phyloP scores from a whole-genome alignment of 2,888 invertebrate species.

The Drosophila seclusa region DNA sequence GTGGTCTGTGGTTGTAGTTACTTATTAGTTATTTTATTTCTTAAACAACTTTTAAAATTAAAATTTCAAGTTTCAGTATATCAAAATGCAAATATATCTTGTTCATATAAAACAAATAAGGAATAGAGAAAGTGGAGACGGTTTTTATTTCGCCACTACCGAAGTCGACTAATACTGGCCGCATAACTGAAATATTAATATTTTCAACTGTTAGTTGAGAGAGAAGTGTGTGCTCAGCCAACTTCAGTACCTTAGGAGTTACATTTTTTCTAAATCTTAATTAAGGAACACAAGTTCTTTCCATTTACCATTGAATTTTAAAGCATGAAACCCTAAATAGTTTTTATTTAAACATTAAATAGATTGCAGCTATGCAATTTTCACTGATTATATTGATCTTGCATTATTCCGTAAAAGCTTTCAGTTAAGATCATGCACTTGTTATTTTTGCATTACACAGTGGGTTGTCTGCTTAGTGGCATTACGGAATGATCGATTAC shows the following conservation, averaged over 20 bases:
- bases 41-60: background rate
- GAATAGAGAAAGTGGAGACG: too few relatives aligned
- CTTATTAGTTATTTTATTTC: too few relatives aligned
- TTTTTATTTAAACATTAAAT: background rate
- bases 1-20: background rate
- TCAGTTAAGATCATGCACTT: background rate
- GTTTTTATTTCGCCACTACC: too few relatives aligned
- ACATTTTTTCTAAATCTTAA: background rate
- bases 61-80: background rate
- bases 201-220: background rate
- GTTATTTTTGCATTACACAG: background rate
- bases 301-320: background rate
- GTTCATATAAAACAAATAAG: background rate
- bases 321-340: background rate
- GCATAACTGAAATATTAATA: background rate
- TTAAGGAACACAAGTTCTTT: background rate
- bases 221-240: background rate
- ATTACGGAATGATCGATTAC: background rate
- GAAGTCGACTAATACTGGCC: background rate
- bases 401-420: background rate
- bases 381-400: background rate
- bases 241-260: too few relatives aligned
- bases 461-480: background rate
- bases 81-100: background rate
- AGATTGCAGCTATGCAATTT: too few relatives aligned